A percentile compares a stretch with the other conserved stretches of the same genome.
Evolutionary conservation across 2,113 vertebrate species (phyloP).

Genomic region (Echinops telfairi): DNA sequence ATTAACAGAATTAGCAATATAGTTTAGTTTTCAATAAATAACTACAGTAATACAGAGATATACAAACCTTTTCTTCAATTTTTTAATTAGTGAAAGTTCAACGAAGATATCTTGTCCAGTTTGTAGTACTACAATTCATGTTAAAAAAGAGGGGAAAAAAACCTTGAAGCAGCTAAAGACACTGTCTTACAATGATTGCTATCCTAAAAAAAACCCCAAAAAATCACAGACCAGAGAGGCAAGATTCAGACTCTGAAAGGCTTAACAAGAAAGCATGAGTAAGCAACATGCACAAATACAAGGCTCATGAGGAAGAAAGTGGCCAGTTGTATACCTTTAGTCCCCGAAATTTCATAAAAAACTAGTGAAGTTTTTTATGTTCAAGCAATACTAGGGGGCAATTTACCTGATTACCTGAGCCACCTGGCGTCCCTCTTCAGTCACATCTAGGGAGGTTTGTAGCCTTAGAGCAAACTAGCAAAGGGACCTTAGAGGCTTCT

Average conservation of each 20-base stretch:
- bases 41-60: background rate
- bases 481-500: slow-evolving; percentile 25
- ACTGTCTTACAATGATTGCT: slow-evolving; percentile 23
- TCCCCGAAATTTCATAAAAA: slow-evolving; percentile 32
- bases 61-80: slow-evolving; percentile 59
- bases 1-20: background rate
- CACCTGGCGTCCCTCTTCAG: background rate
- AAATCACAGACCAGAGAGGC: slow-evolving; percentile 24
- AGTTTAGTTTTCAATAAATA: slow-evolving; percentile 12
- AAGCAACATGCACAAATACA: slow-evolving; percentile 52
- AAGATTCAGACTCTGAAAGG: slow-evolving; percentile 56
- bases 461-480: slow-evolving; percentile 38
- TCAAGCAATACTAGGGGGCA: slow-evolving; percentile 1
- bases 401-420: background rate
- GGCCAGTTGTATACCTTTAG: background rate
- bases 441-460: background rate
- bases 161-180: slow-evolving; percentile 31
- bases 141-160: background rate
- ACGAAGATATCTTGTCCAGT: slow-evolving; percentile 34
- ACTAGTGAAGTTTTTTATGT: slow-evolving; percentile 28
- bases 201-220: background rate
- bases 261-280: background rate
- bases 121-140: background rate
- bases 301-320: slow-evolving; percentile 49
- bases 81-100: slow-evolving; percentile 57